Percentiles rank a stretch among this genome's conserved stretches.
phyloP scores from a whole-genome alignment of 2,888 invertebrate genomes.

The Melieria crassipennis region DNA sequence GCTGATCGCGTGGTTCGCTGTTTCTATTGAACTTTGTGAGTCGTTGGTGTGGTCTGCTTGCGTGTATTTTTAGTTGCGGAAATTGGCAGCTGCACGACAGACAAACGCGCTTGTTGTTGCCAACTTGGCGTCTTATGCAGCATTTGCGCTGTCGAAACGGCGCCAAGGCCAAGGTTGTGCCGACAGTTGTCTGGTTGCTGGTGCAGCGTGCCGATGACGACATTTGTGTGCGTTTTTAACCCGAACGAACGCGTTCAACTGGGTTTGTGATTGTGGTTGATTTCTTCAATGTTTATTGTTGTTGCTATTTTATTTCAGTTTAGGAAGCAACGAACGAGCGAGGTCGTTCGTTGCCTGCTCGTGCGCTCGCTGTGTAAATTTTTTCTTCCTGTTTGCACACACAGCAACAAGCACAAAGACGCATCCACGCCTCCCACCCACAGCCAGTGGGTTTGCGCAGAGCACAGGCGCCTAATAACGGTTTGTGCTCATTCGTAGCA shows the following conservation, averaged over 20 bases:
- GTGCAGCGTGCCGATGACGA: neutral
- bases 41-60: no score
- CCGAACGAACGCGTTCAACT: neutral
- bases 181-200: neutral
- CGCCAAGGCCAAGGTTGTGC: slow-evolving; percentile 18
- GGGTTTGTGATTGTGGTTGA: neutral
- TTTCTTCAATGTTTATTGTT: no score
- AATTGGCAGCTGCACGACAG: slow-evolving; percentile 13
- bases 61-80: slow-evolving; percentile 18
- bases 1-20: no score
- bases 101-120: slow-evolving; percentile 11
- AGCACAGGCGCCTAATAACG: no score
- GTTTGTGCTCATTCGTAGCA: no score
- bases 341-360: neutral
- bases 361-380: neutral
- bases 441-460: neutral
- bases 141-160: neutral
- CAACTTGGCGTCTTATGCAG: neutral
- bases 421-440: neutral
- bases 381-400: neutral
- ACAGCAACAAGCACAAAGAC: slow-evolving; percentile 2
- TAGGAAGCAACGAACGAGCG: slow-evolving; percentile 22
- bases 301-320: neutral
- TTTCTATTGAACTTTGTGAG: no score
- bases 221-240: neutral